phyloP scores from a whole-genome alignment of 2,113 vertebrate species.

The Rhinolophus ferrumequinum region DNA sequence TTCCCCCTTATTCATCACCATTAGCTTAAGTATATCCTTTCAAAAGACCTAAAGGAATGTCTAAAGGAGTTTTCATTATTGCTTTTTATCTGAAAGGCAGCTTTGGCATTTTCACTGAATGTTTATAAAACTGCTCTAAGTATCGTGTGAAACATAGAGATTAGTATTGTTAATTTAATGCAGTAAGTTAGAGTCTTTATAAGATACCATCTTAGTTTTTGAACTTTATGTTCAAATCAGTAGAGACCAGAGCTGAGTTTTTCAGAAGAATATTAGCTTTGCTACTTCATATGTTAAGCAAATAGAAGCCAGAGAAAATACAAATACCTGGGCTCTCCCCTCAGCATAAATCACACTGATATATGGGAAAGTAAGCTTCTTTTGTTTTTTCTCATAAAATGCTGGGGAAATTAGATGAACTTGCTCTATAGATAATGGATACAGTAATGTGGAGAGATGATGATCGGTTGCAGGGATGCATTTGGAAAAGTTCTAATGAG shows the following conservation, averaged over 20 bases:
- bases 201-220: constrained; percentile 71
- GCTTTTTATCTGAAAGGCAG: constrained; percentile 68
- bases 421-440: constrained; percentile 51
- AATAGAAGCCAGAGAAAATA: constrained; percentile 65
- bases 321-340: constrained; percentile 1
- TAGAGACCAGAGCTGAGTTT: constrained; percentile 60
- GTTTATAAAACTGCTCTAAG: constrained; percentile 51
- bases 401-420: constrained; percentile 49
- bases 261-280: constrained; percentile 64
- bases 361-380: constrained; percentile 20
- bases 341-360: constrained; percentile 50
- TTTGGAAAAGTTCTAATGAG: constrained; percentile 57
- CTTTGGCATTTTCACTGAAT: constrained; percentile 73
- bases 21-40: constrained; percentile 16
- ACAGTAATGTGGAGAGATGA: constrained; percentile 33
- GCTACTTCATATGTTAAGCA: constrained; percentile 66
- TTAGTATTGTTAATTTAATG: constrained; percentile 78
- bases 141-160: constrained; percentile 70
- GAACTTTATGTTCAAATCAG: constrained; percentile 78
- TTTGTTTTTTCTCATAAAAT: constrained; percentile 47
- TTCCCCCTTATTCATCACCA: background rate
- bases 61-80: constrained; percentile 53
- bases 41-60: constrained; percentile 44
- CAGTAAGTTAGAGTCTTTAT: constrained; percentile 67
- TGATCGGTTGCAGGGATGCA: constrained; percentile 20